Conservation (phyloP, 2,888 invertebrate species). For the Drosophila crucigera region DNA sequence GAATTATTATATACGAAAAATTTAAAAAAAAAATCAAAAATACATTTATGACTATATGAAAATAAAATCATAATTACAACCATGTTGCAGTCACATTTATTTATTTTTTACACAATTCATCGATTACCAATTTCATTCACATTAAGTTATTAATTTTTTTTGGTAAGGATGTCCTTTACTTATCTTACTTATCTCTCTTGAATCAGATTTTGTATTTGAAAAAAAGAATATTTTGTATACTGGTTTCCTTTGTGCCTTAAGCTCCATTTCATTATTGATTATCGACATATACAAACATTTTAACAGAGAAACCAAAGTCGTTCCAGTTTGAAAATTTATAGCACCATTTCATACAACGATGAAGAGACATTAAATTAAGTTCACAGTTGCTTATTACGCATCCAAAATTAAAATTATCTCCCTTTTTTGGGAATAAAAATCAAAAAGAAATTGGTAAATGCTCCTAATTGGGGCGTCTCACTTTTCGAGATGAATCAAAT, state of each 20-base stretch:
- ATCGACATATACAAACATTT: neutral
- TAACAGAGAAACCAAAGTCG: neutral
- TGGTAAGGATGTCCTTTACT: neutral
- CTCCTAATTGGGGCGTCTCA: neutral
- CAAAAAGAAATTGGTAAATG: neutral
- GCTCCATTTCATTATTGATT: neutral
- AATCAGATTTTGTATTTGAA: neutral
- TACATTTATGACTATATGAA: no score
- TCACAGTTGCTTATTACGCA: neutral
- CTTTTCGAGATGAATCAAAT: neutral
- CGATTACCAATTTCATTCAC: neutral
- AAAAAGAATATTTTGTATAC: neutral
- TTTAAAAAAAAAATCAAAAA: neutral
- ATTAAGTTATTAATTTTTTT: neutral
- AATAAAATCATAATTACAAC: neutral
- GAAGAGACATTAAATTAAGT: neutral
- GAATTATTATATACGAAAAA: neutral
- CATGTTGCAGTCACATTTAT: neutral
- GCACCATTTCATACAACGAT: neutral
- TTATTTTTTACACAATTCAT: neutral
- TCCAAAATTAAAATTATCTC: neutral
- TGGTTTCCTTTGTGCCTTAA: neutral
- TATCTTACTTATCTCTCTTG: neutral
- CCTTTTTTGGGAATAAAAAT: neutral
- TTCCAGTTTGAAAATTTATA: neutral